Evolutionary conservation across 2,888 invertebrate species (phyloP), one percentile per base, ranked within the genome.

Genomic region (Celastrina argiolus): DNA sequence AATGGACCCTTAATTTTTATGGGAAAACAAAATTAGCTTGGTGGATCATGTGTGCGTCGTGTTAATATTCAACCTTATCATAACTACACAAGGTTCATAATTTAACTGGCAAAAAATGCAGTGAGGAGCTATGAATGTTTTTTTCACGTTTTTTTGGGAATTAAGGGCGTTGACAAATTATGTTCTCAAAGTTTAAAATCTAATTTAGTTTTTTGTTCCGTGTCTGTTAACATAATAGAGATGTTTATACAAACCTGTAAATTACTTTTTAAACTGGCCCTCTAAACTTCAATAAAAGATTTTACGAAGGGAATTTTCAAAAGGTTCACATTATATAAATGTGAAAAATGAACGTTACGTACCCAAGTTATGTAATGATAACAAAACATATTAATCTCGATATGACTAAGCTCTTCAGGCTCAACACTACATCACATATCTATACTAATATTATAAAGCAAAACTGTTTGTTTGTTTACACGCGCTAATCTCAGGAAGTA

Each of bases 141-240:
- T 61, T 59, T 59, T 61, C 14, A 2, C 1, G 0, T 18, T 16
- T 10, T 61, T 61, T 61, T 39, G 12, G 28, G 14, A 28, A 56
- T 18, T n/a, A 58, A 61, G 39, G 61, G 34, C 61, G 61, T 61
- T 61, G 61, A 61, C 61, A 61, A 61, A 61, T 61, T 61, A 61
- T 14, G 61, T 18, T 61, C 39, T 61, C 16, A 14, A 39, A 59
- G 31, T 51, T 51, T 31, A 10, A 59, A 59, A 59, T 59, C 16
- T 59, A 34, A 31, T 59, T 59, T 59, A 10, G 31, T 59, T 59
- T 59, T 59, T 31, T 59, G 58, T 59, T 59, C 18, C n/a, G n/a
- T 22, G 22, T 51, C 22, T 22, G 22, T 12, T 22, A 12, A 2
- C 34, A 31, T 39, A 34, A 61, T 34, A 22, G 14, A 36, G 18